Evolutionary conservation across 1,140 invertebrate species (phyloP).

Genomic region (Dendrolimus punctatus): DNA sequence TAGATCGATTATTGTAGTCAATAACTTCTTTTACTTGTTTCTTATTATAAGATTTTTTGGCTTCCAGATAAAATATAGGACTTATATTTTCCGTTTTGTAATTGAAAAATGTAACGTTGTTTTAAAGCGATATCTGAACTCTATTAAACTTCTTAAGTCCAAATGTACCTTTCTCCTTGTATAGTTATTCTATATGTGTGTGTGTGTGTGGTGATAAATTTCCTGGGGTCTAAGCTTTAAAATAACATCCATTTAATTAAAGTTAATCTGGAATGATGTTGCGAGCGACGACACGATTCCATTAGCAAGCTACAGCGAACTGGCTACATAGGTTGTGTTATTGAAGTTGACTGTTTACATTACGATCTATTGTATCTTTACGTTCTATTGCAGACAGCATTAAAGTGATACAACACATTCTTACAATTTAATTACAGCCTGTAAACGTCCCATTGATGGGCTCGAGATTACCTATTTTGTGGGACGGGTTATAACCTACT

Average conservation of each 20-base stretch:
- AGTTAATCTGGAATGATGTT: conserved; percentile 45
- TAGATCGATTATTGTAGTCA: too few species aligned
- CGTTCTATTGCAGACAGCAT: conserved; percentile 5
- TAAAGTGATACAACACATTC: neutral
- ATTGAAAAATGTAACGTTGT: too few species aligned
- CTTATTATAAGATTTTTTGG: too few species aligned
- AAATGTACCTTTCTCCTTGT: conserved; percentile 2
- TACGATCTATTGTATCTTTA: conserved; percentile 10
- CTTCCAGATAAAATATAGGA: too few species aligned
- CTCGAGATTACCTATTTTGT: too few species aligned
- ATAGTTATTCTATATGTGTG: conserved; percentile 2
- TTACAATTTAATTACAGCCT: too few species aligned
- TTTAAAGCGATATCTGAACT: too few species aligned
- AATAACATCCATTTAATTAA: conserved; percentile 57
- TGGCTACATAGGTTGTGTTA: conserved; percentile 3
- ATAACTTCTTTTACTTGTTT: too few species aligned
- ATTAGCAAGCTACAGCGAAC: conserved; percentile 35
- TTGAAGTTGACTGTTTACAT: conserved; percentile 20
- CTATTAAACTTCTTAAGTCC: neutral
- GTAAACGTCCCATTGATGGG: too few species aligned
- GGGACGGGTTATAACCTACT: too few species aligned
- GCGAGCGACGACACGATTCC: conserved; percentile 37
- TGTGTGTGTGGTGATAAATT: conserved; percentile 40
- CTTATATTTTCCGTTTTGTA: too few species aligned
- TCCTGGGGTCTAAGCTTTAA: conserved; percentile 32